These are phyloP conservation scores for Himalopsyche phryganea DNA, from an alignment of 1,140 invertebrate genomes.

Conservation along the genomic window DNA sequence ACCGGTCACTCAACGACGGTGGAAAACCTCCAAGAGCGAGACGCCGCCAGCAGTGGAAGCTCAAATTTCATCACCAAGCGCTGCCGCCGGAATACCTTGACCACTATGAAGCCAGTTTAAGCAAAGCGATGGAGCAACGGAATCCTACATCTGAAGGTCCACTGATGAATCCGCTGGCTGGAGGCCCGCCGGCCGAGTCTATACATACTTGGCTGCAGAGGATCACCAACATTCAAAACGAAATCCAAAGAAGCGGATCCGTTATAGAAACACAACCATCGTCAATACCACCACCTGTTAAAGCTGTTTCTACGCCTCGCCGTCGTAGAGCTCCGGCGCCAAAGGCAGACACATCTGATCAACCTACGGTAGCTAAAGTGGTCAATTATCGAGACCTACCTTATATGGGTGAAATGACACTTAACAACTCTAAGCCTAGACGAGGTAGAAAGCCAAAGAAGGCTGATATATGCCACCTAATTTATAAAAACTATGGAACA, in stretches of 20 bases:
- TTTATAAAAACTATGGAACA: conserved; percentile 85
- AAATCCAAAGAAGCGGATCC: conserved; percentile 39
- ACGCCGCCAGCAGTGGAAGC: conserved; percentile 67
- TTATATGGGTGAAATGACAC: conserved; percentile 86
- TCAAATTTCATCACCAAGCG: conserved; percentile 80
- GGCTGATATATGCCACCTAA: conserved; percentile 85
- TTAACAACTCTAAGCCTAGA: conserved; percentile 79
- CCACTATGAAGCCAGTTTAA: conserved; percentile 72
- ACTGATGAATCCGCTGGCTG: conserved; percentile 36
- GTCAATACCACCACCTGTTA: conserved; percentile 1
- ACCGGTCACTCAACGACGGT: background rate
- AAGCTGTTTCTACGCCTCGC: conserved; percentile 22
- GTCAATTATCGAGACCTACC: conserved; percentile 78
- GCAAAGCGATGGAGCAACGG: conserved; percentile 40
- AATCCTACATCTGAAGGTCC: conserved; percentile 36
- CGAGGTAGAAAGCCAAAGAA: conserved; percentile 84
- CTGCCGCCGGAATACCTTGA: conserved; percentile 74
- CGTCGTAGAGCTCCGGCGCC: conserved; percentile 22
- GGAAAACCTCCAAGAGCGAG: conserved; percentile 46
- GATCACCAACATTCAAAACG: conserved; percentile 64
- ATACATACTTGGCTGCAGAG: conserved; percentile 71
- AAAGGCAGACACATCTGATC: conserved; percentile 36
- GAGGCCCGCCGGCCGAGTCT: conserved; percentile 54
- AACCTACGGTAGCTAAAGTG: conserved; percentile 52
- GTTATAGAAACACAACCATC: conserved; percentile 37